These are phyloP conservation scores for Clarias batrachus DNA, from an alignment of 2,113 vertebrate genomes.

Conservation along the genomic window DNA sequence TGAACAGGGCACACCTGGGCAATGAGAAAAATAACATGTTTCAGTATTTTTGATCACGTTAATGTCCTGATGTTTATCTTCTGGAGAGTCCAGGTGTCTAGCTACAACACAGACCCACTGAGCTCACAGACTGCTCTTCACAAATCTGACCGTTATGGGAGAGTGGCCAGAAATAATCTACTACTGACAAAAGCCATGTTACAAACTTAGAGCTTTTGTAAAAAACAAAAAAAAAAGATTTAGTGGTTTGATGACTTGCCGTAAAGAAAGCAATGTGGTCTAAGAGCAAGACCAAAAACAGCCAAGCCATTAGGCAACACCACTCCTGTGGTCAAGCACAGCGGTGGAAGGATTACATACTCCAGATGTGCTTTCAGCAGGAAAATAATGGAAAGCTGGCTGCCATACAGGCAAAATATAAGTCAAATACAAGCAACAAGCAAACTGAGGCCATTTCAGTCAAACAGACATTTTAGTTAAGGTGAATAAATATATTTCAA, in stretches of 20 bases:
- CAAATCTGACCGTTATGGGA: not conserved
- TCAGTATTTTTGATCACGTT: too few relatives aligned
- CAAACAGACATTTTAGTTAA: not conserved
- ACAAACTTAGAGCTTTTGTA: not conserved
- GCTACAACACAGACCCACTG: too few relatives aligned
- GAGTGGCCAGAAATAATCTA: not conserved
- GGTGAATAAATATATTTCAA: not conserved
- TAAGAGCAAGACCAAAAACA: not conserved
- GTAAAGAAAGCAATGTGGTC: not conserved
- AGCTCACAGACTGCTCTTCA: too few relatives aligned
- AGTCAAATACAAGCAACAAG: not conserved
- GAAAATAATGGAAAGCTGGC: not conserved
- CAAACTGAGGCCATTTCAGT: not conserved
- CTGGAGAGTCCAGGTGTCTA: too few relatives aligned
- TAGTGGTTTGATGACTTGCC: not conserved
- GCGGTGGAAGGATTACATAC: not conserved
- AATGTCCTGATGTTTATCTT: too few relatives aligned
- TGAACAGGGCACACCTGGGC: too few relatives aligned
- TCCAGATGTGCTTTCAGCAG: not conserved
- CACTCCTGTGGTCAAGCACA: not conserved
- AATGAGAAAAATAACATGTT: too few relatives aligned
- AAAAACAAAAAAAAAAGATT: not conserved
- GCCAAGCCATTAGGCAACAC: not conserved
- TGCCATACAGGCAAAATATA: not conserved
- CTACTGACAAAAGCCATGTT: not conserved